Base-by-base conservation (phyloP, 2,888 invertebrate species). In the Notodonta dromedarius region DNA sequence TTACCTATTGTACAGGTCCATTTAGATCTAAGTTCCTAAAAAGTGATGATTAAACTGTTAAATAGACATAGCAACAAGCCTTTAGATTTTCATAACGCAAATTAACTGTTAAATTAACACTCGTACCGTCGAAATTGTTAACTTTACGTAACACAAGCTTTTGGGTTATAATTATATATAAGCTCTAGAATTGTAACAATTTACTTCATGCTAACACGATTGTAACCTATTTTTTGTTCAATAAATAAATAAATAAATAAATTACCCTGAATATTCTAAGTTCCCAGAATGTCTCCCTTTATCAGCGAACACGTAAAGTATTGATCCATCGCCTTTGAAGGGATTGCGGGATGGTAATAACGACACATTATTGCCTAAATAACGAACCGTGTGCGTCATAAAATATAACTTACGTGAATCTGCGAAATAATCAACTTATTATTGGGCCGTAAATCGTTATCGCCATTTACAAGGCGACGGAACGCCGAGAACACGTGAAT, bases 351-450 rank as follows among this genome's bases (percentile, higher is more conserved):
- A 77, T 79, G 81, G 83, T 80, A 84, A 86, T 85, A 84, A 80
- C 77, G 75, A 76, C 77, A 83, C 82, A 87, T 90, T 88, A 89
- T 89, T 87, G 79, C 86, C 84, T 83, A 86, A 90, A 87, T 89
- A 88, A 87, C 86, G 80, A 86, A 82, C 84, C 82, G 84, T 84
- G 82, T 84, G 85, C 82, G 81, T 83, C 89, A 85, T 91, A 91
- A 91, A 91, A 85, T 80, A 86, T 85, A 84, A 89, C 85, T 87
- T 87, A 84, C 85, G 82, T 79, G 87, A 91, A 91, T 90, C 89
- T 89, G 85, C 86, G 87, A 88, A 86, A 89, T 90, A 88, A 90
- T 90, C 89, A 89, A 89, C 90, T 88, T 87, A 88, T 91, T 90
- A 91, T 91, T 87, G 88, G 82, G 82, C 79, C 81, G 86, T 91